Conservation (phyloP, 1,140 invertebrate genomes). For the Wiebesia pumilae region DNA sequence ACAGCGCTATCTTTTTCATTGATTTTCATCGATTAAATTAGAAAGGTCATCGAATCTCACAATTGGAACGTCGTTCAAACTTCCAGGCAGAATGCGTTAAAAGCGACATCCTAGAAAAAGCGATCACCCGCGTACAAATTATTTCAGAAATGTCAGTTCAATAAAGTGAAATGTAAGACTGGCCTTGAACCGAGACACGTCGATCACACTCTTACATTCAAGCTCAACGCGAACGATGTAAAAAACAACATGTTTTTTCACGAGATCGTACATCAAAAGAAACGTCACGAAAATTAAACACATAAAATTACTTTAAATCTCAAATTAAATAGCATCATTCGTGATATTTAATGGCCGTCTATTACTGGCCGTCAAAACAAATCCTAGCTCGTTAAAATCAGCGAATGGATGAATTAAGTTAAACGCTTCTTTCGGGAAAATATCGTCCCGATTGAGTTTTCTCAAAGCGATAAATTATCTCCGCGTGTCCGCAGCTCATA, state of each 20-base stretch:
- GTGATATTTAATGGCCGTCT: not conserved
- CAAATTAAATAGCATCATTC: not conserved
- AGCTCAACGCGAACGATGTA: not conserved
- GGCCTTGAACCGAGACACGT: not conserved
- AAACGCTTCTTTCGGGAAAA: too few species aligned
- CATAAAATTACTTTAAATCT: not conserved
- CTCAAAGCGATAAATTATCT: too few species aligned
- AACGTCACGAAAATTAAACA: not conserved
- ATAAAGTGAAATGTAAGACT: too few species aligned
- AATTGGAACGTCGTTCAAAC: too few species aligned
- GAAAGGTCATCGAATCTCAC: not conserved
- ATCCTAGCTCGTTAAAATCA: not conserved
- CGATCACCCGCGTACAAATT: not conserved
- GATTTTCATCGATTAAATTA: not conserved
- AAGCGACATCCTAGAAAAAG: too few species aligned
- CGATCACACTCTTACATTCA: not conserved
- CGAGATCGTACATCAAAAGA: not conserved
- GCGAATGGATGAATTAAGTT: not conserved
- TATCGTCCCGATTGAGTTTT: not conserved
- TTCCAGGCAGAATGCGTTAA: too few species aligned
- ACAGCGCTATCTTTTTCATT: not conserved
- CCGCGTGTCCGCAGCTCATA: too few species aligned
- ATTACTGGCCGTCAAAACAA: too few species aligned
- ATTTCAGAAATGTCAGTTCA: not conserved
- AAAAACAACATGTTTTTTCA: not conserved